Conservation (phyloP, 2,888 invertebrate genomes). For the Adelognathus sp. region DNA sequence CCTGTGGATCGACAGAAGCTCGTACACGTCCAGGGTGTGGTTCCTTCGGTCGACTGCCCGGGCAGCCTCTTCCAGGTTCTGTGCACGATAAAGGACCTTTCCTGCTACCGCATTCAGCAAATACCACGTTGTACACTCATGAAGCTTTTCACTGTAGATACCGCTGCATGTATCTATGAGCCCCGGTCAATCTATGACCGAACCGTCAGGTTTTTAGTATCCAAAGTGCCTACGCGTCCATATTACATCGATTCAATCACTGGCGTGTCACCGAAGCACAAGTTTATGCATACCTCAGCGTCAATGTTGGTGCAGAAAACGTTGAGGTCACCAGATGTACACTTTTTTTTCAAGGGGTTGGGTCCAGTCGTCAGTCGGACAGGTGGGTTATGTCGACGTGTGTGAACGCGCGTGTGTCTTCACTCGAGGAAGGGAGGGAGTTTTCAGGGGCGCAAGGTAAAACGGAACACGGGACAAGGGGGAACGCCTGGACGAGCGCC, state of each 20-base stretch:
- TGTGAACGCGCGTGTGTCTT: background rate
- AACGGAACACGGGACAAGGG: slow-evolving; percentile 72
- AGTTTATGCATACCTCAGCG: background rate
- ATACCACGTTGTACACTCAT: background rate
- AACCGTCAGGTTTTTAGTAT: background rate
- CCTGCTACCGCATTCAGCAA: background rate
- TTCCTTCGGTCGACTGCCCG: slow-evolving; percentile 63
- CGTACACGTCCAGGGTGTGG: slow-evolving; percentile 69
- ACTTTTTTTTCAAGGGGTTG: slow-evolving; percentile 34
- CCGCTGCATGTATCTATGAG: background rate
- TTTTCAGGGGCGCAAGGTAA: slow-evolving; percentile 59
- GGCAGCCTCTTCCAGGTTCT: slow-evolving; percentile 70
- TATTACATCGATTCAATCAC: background rate
- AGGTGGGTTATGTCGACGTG: slow-evolving; percentile 2
- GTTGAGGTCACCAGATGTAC: background rate
- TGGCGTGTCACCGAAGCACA: background rate
- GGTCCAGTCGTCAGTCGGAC: slow-evolving; percentile 14
- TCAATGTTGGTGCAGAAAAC: background rate
- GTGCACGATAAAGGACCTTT: slow-evolving; percentile 72
- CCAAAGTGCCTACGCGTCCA: background rate
- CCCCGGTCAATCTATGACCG: background rate
- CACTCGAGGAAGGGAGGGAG: slow-evolving; percentile 15
- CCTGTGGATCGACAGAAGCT: background rate
- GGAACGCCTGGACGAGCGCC: slow-evolving; percentile 71
- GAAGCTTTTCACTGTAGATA: background rate